Evolutionary conservation across 2,888 invertebrate species (phyloP).

Genomic region (Hyles lineata): DNA sequence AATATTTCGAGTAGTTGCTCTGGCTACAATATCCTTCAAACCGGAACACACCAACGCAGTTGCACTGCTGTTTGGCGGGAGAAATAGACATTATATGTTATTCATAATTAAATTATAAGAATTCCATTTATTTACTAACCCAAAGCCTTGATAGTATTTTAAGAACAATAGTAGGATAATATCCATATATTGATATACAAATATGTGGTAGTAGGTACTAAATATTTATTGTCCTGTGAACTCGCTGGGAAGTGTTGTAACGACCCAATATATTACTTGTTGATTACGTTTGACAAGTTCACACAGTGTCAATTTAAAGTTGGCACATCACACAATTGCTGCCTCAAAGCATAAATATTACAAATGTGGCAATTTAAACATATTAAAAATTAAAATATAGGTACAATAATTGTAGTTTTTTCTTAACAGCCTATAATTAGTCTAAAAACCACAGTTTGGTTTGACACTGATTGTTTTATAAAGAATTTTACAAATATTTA

Average conservation of each 20-base stretch:
- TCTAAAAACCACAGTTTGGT: neutral
- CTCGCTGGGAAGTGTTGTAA: constrained; percentile 6
- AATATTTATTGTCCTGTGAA: neutral
- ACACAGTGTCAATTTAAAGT: constrained; percentile 11
- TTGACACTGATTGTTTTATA: neutral
- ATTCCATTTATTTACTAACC: too few species aligned
- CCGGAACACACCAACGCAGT: too few species aligned
- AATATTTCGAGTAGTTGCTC: too few species aligned
- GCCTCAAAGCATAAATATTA: neutral
- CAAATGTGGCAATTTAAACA: neutral
- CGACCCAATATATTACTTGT: constrained; percentile 14
- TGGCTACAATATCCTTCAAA: too few species aligned
- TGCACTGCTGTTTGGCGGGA: too few species aligned
- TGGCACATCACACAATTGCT: neutral
- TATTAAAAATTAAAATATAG: neutral
- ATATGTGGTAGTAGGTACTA: neutral
- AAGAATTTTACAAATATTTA: constrained; percentile 1
- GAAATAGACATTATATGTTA: too few species aligned
- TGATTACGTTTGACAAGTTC: constrained; percentile 23
- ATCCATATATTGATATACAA: too few species aligned
- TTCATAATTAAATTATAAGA: too few species aligned
- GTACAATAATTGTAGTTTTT: neutral
- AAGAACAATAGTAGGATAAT: too few species aligned
- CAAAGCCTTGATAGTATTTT: too few species aligned
- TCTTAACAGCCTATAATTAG: neutral